phyloP scores from a whole-genome alignment of 2,797 vertebrate species.

The Acanthopagrus latus region DNA sequence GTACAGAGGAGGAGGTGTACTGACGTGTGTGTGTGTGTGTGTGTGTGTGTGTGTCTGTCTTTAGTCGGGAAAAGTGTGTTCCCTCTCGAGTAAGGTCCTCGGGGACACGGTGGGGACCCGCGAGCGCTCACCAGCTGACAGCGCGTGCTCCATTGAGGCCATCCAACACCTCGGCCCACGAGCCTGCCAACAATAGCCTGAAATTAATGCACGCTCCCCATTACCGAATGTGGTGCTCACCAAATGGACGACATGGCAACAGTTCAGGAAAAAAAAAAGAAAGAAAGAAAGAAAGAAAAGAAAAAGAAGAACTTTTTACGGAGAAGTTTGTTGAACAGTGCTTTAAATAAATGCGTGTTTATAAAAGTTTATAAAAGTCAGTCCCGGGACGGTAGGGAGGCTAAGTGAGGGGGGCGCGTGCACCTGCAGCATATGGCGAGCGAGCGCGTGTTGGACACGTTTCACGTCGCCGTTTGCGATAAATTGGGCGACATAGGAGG shows the following conservation, averaged over 20 bases:
- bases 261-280: slow-evolving; percentile 16
- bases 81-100: slow-evolving; percentile 87
- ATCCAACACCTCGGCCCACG: slow-evolving; percentile 89
- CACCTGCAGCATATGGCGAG: slow-evolving; percentile 90
- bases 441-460: slow-evolving; percentile 84
- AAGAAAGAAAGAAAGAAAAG: background rate
- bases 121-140: slow-evolving; percentile 99
- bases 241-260: slow-evolving; percentile 52
- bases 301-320: background rate
- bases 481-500: slow-evolving; percentile 25
- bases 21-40: slow-evolving; percentile 11
- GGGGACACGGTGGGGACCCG: slow-evolving; percentile 89
- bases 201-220: slow-evolving; percentile 89
- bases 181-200: slow-evolving; percentile 87
- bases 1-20: slow-evolving; percentile 15
- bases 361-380: background rate
- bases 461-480: slow-evolving; percentile 50
- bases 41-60: slow-evolving; percentile 50
- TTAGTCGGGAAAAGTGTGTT: slow-evolving; percentile 80
- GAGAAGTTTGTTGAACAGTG: slow-evolving; percentile 8
- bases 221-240: slow-evolving; percentile 60
- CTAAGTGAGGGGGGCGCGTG: slow-evolving; percentile 83
- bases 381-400: slow-evolving; percentile 57
- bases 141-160: slow-evolving; percentile 93
- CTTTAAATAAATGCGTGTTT: slow-evolving; percentile 34